Conservation (phyloP, 2,797 vertebrate genomes). For the Enteromius mattozi region DNA sequence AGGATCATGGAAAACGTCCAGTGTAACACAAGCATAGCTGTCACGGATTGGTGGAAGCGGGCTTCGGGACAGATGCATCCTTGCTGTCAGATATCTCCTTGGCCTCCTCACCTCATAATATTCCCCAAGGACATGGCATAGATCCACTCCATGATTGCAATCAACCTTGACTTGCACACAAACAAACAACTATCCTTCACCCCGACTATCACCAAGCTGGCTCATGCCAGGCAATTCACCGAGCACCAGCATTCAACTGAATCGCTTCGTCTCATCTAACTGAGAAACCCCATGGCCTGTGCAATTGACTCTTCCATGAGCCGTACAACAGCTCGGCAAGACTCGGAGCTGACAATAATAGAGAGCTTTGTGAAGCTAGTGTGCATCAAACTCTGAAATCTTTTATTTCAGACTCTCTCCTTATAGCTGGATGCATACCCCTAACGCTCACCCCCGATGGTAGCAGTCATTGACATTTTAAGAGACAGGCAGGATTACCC, state of each 20-base stretch:
- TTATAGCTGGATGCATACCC: slow-evolving; percentile 47
- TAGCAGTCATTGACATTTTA: slow-evolving; percentile 56
- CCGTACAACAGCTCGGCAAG: slow-evolving; percentile 45
- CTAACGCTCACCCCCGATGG: slow-evolving; percentile 48
- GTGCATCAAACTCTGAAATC: slow-evolving; percentile 42
- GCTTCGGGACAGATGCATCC: slow-evolving; percentile 52
- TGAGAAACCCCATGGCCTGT: slow-evolving; percentile 51
- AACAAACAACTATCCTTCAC: slow-evolving; percentile 59
- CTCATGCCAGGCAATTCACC: slow-evolving; percentile 53
- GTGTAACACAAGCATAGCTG: slow-evolving; percentile 27
- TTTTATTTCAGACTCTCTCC: slow-evolving; percentile 41
- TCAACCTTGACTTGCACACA: slow-evolving; percentile 55
- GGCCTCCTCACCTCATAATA: slow-evolving; percentile 47
- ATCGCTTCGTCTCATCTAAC: slow-evolving; percentile 54
- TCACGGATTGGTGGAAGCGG: slow-evolving; percentile 26
- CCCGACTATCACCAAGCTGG: slow-evolving; percentile 26
- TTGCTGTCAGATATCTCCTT: slow-evolving; percentile 48
- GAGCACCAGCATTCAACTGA: slow-evolving; percentile 37
- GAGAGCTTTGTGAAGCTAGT: slow-evolving; percentile 39
- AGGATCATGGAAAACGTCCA: slow-evolving; percentile 18
- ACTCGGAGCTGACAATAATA: slow-evolving; percentile 47
- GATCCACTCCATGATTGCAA: slow-evolving; percentile 48
- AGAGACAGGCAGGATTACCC: slow-evolving; percentile 50
- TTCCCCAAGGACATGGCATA: slow-evolving; percentile 48
- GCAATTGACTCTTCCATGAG: slow-evolving; percentile 52